These are phyloP conservation scores for Clivina fossor DNA, from an alignment of 2,888 invertebrate species.

Conservation along the genomic window DNA sequence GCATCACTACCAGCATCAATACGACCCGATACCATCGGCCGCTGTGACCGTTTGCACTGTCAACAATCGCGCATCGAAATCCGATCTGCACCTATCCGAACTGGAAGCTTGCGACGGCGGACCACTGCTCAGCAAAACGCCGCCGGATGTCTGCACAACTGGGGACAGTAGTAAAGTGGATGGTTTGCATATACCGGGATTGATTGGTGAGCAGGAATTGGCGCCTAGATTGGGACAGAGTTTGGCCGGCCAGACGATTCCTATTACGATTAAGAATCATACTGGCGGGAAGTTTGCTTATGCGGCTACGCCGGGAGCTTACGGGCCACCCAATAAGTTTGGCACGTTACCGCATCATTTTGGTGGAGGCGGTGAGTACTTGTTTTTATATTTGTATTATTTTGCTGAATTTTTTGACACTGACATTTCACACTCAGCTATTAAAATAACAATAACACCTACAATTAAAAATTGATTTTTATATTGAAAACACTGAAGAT, in stretches of 20 bases:
- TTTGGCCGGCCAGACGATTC: conserved; percentile 54
- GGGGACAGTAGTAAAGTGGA: conserved; percentile 33
- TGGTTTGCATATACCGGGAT: conserved; percentile 39
- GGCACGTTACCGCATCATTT: conserved; percentile 38
- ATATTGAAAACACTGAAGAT: no score
- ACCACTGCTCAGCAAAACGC: conserved; percentile 53
- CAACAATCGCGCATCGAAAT: conserved; percentile 34
- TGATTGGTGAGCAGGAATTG: conserved; percentile 25
- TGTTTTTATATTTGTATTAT: not conserved
- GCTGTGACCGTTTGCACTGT: conserved; percentile 32
- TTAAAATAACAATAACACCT: not conserved
- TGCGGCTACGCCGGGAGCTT: conserved; percentile 42
- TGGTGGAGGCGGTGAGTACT: conserved; percentile 18
- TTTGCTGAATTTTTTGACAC: not conserved
- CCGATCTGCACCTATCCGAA: conserved; percentile 43
- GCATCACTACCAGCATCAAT: conserved; percentile 38
- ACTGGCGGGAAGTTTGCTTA: conserved; percentile 36
- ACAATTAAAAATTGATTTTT: not conserved
- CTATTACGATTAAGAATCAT: conserved; percentile 53
- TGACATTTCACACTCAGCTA: not conserved
- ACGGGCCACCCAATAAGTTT: conserved; percentile 39
- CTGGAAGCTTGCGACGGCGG: conserved; percentile 50
- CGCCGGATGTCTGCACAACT: conserved; percentile 52
- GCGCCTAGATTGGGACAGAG: conserved; percentile 36
- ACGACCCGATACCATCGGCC: conserved; percentile 22